These are phyloP conservation scores for Axinella damicornis DNA, from an alignment of 37 sponge, comb jelly and placozoan genomes.

Conservation along the genomic window DNA sequence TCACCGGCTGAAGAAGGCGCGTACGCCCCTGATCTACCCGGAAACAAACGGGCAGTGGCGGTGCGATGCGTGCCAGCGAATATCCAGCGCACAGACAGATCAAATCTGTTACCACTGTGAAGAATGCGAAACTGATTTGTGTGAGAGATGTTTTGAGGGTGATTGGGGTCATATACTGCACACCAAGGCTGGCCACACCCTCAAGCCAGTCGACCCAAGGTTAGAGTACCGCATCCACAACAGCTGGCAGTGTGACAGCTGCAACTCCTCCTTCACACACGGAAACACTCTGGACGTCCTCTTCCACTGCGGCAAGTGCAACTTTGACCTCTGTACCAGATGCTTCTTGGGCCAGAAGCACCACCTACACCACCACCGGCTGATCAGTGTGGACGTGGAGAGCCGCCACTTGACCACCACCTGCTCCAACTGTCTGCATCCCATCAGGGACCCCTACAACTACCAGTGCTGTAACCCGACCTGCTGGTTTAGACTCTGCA, in stretches of 20 bases:
- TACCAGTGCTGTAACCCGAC: slow-evolving; percentile 22
- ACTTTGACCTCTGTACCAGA: slow-evolving; percentile 47
- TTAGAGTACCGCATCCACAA: slow-evolving; percentile 34
- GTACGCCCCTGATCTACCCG: slow-evolving; percentile 26
- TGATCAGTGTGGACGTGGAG: slow-evolving; percentile 1
- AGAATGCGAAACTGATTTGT: slow-evolving; percentile 61
- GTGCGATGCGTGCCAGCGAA: slow-evolving; percentile 67
- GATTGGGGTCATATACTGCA: slow-evolving; percentile 58
- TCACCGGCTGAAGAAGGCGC: slow-evolving; percentile 56
- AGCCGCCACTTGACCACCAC: background rate
- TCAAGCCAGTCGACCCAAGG: slow-evolving; percentile 69
- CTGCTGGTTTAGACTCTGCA: slow-evolving; percentile 51
- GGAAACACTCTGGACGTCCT: background rate
- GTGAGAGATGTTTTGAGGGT: slow-evolving; percentile 43
- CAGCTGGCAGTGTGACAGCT: slow-evolving; percentile 67
- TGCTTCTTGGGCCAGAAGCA: slow-evolving; percentile 72
- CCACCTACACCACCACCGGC: slow-evolving; percentile 57
- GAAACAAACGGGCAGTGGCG: slow-evolving; percentile 60
- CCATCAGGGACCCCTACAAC: background rate
- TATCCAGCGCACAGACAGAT: background rate
- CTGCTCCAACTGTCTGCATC: slow-evolving; percentile 31
- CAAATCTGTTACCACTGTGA: slow-evolving; percentile 43
- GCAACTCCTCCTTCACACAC: slow-evolving; percentile 1
- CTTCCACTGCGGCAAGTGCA: slow-evolving; percentile 41
- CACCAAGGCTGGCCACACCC: slow-evolving; percentile 13